Evolutionary conservation across 2,888 invertebrate genomes (phyloP), one percentile per base, ranked within the genome.

Genomic region (Plebejus melissa): DNA sequence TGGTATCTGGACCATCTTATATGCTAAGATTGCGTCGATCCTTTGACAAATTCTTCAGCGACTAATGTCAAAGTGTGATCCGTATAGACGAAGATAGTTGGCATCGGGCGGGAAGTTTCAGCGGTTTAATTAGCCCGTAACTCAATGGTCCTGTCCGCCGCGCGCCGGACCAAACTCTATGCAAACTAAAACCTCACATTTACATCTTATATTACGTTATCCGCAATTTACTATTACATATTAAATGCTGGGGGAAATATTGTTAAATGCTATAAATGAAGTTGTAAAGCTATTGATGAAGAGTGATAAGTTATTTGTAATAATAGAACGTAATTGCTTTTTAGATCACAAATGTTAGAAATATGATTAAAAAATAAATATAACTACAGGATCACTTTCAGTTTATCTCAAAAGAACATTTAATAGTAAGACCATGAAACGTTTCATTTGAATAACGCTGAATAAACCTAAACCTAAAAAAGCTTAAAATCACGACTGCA

Each of bases 61-160:
- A 83, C 79, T 3, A 50, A 77, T 80, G 81, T 79, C 74, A 69
- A 77, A 38, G 0, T 74, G 82, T 54, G 81, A 81, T 79, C 75
- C 54, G 54, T 77, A 75, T 65, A 65, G 65, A 65, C 76, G 76
- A 77, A 81, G 77, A 78, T 84, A 87, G 87, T 85, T 86, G 81
- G 80, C 82, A 79, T 80, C 82, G 79, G 79, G 83, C 81, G 84
- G 86, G 87, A 88, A 85, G 87, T 89, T 90, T 85, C 86, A 85
- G 84, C 81, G 83, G 87, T 85, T 90, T 91, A 91, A 91, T 91
- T 90, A 89, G 87, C 87, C 86, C 85, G 87, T 87, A 90, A 89
- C 85, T 88, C 88, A 90, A 89, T 87, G 86, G 87, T 87, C 87
- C 87, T 87, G 87, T 86, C 83, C 84, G 83, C 83, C 38, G 32